phyloP scores from a whole-genome alignment of 2,797 vertebrate species.

The Masticophis lateralis region DNA sequence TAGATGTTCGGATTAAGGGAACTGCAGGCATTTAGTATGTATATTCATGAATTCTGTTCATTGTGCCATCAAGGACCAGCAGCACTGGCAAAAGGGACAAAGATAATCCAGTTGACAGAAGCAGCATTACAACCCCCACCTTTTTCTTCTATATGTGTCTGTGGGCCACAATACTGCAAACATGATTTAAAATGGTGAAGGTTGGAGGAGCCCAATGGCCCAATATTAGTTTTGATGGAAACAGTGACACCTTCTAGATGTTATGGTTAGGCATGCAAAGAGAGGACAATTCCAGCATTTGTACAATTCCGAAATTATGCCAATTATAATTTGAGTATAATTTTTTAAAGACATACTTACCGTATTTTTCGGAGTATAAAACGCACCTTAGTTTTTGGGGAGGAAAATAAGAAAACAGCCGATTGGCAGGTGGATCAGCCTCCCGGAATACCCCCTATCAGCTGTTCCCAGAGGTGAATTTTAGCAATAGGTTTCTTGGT shows the following conservation, averaged over 20 bases:
- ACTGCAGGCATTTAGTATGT: background rate
- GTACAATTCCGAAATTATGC: background rate
- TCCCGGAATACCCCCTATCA: too few relatives aligned
- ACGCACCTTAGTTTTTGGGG: too few relatives aligned
- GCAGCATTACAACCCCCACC: background rate
- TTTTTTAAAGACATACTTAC: accelerated
- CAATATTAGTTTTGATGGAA: background rate
- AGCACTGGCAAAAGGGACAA: background rate
- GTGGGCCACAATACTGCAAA: background rate
- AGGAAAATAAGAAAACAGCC: too few relatives aligned
- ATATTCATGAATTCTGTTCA: background rate
- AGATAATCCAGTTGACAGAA: background rate
- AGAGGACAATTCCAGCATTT: background rate
- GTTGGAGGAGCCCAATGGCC: background rate
- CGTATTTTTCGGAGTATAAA: too few relatives aligned
- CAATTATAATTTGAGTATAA: background rate
- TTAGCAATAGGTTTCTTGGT: too few relatives aligned
- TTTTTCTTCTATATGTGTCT: background rate
- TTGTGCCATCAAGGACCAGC: background rate
- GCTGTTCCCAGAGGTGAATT: too few relatives aligned
- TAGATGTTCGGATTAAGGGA: background rate
- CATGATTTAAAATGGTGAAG: background rate
- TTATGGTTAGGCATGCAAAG: background rate
- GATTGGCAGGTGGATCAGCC: too few relatives aligned
- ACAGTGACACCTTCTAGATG: background rate